Evolutionary conservation across 2,888 invertebrate genomes (phyloP).

Genomic region (Allophyes oxyacanthae): DNA sequence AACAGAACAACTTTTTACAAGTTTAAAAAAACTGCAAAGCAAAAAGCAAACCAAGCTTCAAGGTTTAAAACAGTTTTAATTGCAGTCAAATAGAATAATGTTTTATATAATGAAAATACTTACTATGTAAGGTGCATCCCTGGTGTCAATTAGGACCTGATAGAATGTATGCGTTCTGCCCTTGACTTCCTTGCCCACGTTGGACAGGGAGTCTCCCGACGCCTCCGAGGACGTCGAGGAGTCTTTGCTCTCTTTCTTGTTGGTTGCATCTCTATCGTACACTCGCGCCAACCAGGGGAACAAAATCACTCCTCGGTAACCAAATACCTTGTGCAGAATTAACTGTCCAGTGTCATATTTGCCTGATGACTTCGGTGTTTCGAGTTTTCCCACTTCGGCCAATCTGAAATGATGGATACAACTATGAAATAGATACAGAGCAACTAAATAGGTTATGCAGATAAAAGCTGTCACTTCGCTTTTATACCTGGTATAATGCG

Average conservation of each 20-base stretch:
- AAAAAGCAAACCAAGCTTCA: too few species aligned
- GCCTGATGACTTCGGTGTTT: constrained; percentile 95
- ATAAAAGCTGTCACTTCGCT: constrained; percentile 64
- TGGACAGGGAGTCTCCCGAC: constrained; percentile 79
- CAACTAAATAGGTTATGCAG: constrained; percentile 73
- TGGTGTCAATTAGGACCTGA: constrained; percentile 98
- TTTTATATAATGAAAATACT: constrained; percentile 74
- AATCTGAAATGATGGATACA: constrained; percentile 90
- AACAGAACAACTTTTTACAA: too few species aligned
- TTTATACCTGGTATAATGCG: constrained; percentile 82
- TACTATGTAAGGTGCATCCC: constrained; percentile 99
- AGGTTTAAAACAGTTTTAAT: background rate
- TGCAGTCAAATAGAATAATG: background rate
- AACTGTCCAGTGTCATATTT: constrained; percentile 99
- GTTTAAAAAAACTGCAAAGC: too few species aligned
- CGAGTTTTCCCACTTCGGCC: constrained; percentile 97
- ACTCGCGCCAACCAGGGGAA: constrained; percentile 99
- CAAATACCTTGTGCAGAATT: constrained; percentile 98
- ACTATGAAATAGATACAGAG: constrained; percentile 21
- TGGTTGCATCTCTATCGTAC: constrained; percentile 96
- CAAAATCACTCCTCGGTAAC: constrained; percentile 98
- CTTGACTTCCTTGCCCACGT: constrained; percentile 95
- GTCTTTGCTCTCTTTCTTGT: constrained; percentile 89
- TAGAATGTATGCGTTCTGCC: constrained; percentile 98
- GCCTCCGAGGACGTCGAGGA: constrained; percentile 66